phyloP scores from a whole-genome alignment of 2,797 vertebrate species.

The Clarias pachynema region DNA sequence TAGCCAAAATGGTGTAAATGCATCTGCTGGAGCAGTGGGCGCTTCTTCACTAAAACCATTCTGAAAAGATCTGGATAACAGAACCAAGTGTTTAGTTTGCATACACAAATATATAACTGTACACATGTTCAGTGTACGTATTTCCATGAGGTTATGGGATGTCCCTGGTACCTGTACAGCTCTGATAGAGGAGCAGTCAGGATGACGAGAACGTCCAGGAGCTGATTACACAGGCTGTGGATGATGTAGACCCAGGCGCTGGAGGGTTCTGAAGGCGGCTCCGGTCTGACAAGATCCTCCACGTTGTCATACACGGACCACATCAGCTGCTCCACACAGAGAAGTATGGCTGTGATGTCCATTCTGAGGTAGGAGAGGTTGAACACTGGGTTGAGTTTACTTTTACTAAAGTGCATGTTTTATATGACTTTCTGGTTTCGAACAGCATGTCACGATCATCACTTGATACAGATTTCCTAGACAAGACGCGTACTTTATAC shows the following conservation, averaged over 20 bases:
- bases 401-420: too few species aligned
- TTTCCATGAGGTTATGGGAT: neutral
- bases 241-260: slow-evolving; percentile 80
- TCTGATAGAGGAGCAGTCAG: slow-evolving; percentile 83
- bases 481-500: neutral
- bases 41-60: slow-evolving; percentile 60
- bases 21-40: slow-evolving; percentile 52
- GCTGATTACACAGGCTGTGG: slow-evolving; percentile 86
- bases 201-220: slow-evolving; percentile 81
- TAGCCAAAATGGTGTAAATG: slow-evolving; percentile 77
- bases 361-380: slow-evolving; percentile 68
- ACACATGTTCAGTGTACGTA: neutral
- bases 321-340: slow-evolving; percentile 86
- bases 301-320: slow-evolving; percentile 85
- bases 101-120: neutral
- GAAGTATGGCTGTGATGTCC: slow-evolving; percentile 87
- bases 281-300: slow-evolving; percentile 74
- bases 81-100: neutral
- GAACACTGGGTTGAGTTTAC: neutral
- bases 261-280: slow-evolving; percentile 59
- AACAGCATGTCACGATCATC: neutral
- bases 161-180: slow-evolving; percentile 76
- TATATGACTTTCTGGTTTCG: neutral
- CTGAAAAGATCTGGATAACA: slow-evolving; percentile 77
- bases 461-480: neutral